Evolutionary conservation across 2,113 vertebrate genomes (phyloP).

Genomic region (Brienomyrus brachyistius): DNA sequence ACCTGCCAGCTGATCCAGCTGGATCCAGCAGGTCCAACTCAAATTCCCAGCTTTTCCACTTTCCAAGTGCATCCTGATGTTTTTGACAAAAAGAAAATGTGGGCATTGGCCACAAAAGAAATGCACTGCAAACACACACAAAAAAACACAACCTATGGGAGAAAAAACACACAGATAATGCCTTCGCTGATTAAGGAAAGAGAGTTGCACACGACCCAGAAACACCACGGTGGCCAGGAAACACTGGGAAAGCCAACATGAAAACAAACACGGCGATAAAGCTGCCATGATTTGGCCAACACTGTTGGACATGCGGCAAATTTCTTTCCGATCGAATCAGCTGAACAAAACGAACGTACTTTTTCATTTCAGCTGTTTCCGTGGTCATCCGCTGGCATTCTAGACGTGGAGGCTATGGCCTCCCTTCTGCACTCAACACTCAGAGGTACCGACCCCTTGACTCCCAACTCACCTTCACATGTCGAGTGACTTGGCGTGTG

Average conservation of each 20-base stretch:
- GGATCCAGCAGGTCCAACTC: neutral
- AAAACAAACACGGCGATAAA: neutral
- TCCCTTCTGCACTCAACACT: neutral
- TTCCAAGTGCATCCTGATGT: neutral
- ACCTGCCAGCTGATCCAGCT: neutral
- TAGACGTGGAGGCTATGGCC: neutral
- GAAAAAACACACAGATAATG: neutral
- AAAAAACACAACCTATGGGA: neutral
- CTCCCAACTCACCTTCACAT: slow-evolving; percentile 24
- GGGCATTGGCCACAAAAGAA: neutral
- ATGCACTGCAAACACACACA: neutral
- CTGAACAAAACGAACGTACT: neutral
- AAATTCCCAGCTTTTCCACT: neutral
- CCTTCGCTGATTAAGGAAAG: neutral
- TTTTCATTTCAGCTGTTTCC: neutral
- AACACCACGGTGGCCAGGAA: neutral
- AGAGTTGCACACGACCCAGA: neutral
- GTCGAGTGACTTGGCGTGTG: slow-evolving; percentile 10
- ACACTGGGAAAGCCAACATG: neutral
- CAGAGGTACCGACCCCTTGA: neutral
- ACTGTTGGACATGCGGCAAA: neutral
- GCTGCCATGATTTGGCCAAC: neutral
- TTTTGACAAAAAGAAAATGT: neutral
- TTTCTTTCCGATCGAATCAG: neutral
- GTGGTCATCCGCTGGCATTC: neutral